Evolutionary conservation across 2,797 vertebrate genomes (phyloP).

Genomic region (Protosalanx chinensis): DNA sequence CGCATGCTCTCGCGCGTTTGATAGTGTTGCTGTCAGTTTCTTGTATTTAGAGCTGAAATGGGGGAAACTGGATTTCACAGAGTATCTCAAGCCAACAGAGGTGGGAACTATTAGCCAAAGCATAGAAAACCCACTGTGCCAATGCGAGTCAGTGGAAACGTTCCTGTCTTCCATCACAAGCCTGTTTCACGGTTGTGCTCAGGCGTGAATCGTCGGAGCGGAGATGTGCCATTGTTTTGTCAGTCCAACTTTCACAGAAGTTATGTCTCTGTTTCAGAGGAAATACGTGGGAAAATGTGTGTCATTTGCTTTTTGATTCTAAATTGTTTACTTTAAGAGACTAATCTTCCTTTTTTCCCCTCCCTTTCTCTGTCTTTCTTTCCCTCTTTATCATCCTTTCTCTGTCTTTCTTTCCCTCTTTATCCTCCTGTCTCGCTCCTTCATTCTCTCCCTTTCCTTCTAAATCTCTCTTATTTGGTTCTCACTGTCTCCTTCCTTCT

Average conservation of each 20-base stretch:
- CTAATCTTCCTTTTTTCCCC: background rate
- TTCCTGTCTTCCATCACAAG: slow-evolving; percentile 25
- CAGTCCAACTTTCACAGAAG: slow-evolving; percentile 14
- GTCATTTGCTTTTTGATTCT: too few species aligned
- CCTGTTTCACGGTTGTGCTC: slow-evolving; percentile 32
- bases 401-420: background rate
- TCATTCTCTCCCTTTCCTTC: background rate
- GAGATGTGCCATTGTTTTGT: background rate
- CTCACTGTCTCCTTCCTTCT: slow-evolving; percentile 6
- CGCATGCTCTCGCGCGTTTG: slow-evolving; percentile 37
- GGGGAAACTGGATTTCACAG: slow-evolving; percentile 61
- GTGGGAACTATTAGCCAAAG: slow-evolving; percentile 66
- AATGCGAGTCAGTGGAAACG: slow-evolving; percentile 37
- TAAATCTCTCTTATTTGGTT: background rate
- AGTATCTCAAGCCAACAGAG: slow-evolving; percentile 64
- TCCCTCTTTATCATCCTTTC: background rate
- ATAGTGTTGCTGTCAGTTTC: slow-evolving; percentile 40
- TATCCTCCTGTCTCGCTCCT: background rate
- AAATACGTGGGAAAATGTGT: too few species aligned
- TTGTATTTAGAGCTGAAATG: slow-evolving; percentile 40
- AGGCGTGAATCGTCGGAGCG: slow-evolving; percentile 37
- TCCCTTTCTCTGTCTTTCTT: background rate
- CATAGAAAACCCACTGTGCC: slow-evolving; percentile 45
- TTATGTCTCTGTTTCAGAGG: background rate
- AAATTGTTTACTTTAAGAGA: too few species aligned